Percentiles rank a stretch among this genome's conserved stretches.
Evolutionary conservation across 2,888 invertebrate species (phyloP).

Genomic region (Caprella mutica): DNA sequence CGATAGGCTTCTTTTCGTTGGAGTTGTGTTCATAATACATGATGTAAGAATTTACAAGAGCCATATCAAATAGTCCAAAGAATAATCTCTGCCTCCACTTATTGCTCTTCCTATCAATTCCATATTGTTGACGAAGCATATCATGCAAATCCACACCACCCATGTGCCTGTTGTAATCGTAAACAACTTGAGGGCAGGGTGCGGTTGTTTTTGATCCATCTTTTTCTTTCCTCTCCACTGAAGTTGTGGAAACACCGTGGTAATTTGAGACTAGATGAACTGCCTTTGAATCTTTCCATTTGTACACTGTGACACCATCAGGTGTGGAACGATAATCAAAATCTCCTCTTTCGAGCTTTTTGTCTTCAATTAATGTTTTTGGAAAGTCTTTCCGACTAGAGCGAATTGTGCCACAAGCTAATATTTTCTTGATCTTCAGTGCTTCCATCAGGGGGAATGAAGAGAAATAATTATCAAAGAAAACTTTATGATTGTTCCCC

Average conservation of each 20-base stretch:
- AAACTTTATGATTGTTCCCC: constrained; percentile 35
- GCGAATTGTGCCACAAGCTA: constrained; percentile 34
- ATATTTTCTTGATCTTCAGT: constrained; percentile 30
- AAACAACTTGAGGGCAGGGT: constrained; percentile 35
- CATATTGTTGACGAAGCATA: constrained; percentile 36
- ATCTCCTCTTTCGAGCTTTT: constrained; percentile 34
- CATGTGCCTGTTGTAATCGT: constrained; percentile 37
- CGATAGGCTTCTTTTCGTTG: neutral
- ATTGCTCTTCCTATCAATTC: constrained; percentile 37
- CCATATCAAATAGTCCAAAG: constrained; percentile 36
- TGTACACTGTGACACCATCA: constrained; percentile 32
- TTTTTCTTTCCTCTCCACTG: constrained; percentile 26
- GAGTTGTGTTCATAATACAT: neutral
- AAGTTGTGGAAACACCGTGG: constrained; percentile 30
- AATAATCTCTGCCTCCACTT: constrained; percentile 38
- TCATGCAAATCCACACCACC: constrained; percentile 38
- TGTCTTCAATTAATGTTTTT: constrained; percentile 21
- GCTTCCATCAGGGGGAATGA: constrained; percentile 32
- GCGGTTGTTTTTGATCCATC: constrained; percentile 33
- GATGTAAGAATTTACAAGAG: constrained; percentile 34
- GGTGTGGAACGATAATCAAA: constrained; percentile 30
- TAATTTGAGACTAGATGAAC: constrained; percentile 36
- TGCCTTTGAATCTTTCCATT: constrained; percentile 36
- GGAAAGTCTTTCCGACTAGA: constrained; percentile 32
- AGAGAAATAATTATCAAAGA: constrained; percentile 37